phyloP scores from a whole-genome alignment of 1,140 invertebrate species.

The Drosophila sulfurigaster region DNA sequence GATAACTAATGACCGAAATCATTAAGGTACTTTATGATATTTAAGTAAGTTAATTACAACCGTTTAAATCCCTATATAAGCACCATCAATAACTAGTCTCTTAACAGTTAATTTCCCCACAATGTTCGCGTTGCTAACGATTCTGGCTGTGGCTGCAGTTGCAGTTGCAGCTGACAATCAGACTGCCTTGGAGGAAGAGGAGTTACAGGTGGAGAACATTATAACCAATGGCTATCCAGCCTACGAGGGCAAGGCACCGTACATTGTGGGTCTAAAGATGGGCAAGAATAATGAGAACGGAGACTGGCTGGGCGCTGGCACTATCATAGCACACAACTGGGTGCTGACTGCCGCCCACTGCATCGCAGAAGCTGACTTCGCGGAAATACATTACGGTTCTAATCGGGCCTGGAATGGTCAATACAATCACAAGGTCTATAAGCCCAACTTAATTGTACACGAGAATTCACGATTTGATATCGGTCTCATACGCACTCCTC shows the following conservation, averaged over 20 bases:
- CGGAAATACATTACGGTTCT: constrained; percentile 71
- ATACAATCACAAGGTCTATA: constrained; percentile 48
- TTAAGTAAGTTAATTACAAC: not conserved
- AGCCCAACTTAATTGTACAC: constrained; percentile 51
- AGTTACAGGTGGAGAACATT: constrained; percentile 4
- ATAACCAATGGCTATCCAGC: constrained; percentile 55
- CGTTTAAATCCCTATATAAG: not conserved
- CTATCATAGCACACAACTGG: constrained; percentile 86
- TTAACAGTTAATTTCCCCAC: not conserved
- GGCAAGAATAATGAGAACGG: constrained; percentile 64
- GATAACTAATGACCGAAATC: not conserved
- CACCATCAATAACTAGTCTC: not conserved
- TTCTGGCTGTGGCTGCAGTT: not conserved
- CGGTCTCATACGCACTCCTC: constrained; percentile 55
- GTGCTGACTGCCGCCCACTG: constrained; percentile 88
- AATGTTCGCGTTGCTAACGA: not conserved
- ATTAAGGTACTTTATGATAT: not conserved
- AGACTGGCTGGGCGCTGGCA: constrained; percentile 86
- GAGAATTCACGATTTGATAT: constrained; percentile 60
- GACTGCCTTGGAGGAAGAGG: not conserved
- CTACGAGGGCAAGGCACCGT: constrained; percentile 85
- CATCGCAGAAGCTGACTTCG: constrained; percentile 43
- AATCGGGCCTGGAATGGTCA: constrained; percentile 49
- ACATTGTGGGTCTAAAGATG: constrained; percentile 84
- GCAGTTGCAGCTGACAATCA: constrained; percentile 8